Evolutionary conservation across 1,140 invertebrate species (phyloP).

Genomic region (Drosophila seguyi): DNA sequence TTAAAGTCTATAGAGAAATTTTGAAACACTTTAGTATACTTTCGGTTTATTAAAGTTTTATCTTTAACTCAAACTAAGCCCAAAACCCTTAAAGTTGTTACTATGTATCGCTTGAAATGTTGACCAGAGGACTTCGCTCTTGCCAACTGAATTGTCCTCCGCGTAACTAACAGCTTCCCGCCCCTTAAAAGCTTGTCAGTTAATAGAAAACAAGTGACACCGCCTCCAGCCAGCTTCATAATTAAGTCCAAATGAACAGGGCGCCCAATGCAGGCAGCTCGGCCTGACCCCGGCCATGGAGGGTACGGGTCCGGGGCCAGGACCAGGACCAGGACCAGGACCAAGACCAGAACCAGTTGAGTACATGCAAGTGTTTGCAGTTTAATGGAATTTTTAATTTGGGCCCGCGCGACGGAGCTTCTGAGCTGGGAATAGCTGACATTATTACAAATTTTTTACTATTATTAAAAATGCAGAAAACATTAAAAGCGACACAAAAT

Average conservation of each 20-base stretch:
- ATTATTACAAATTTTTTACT: conserved; percentile 67
- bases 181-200: conserved; percentile 61
- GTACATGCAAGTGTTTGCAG: conserved; percentile 68
- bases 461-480: conserved; percentile 68
- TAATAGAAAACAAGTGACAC: conserved; percentile 65
- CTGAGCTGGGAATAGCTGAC: conserved; percentile 48
- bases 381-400: conserved; percentile 82
- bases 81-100: neutral
- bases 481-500: conserved; percentile 52
- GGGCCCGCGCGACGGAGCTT: conserved; percentile 22
- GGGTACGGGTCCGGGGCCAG: neutral
- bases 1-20: too few species aligned
- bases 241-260: conserved; percentile 66
- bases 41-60: neutral
- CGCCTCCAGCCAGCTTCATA: conserved; percentile 48
- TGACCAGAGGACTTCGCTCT: neutral
- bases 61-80: neutral
- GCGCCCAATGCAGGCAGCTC: conserved; percentile 17
- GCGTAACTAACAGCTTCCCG: conserved; percentile 17
- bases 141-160: conserved; percentile 14
- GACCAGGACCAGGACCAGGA: neutral
- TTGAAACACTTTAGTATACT: too few species aligned
- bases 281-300: conserved; percentile 24
- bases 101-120: neutral
- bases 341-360: neutral